These are phyloP conservation scores for Silurus aristotelis DNA, from an alignment of 2,797 vertebrate genomes.

Conservation along the genomic window DNA sequence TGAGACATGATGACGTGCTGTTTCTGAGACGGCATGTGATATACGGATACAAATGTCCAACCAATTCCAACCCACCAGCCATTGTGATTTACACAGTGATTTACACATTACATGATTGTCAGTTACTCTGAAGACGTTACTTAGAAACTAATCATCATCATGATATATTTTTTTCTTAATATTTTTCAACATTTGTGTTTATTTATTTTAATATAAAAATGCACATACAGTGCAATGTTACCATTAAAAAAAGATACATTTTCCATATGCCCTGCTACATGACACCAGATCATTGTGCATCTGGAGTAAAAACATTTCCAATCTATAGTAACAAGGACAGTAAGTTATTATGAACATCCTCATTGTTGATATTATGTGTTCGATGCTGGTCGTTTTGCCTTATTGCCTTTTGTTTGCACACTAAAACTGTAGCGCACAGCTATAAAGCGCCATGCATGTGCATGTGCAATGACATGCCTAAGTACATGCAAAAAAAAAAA, in stretches of 20 bases:
- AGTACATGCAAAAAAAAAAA: conserved; percentile 26
- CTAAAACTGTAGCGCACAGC: not conserved
- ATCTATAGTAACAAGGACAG: not conserved
- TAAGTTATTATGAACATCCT: not conserved
- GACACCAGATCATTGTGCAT: not conserved
- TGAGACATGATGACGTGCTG: not conserved
- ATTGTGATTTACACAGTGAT: not conserved
- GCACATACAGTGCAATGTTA: not conserved
- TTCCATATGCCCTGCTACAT: conserved; percentile 20
- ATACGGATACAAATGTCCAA: not conserved
- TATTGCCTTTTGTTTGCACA: not conserved
- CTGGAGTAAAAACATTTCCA: not conserved
- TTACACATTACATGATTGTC: not conserved
- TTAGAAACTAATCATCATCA: not conserved
- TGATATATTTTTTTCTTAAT: not conserved
- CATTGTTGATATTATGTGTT: too few relatives aligned
- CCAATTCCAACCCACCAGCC: not conserved
- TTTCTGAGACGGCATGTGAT: not conserved
- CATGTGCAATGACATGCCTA: not conserved
- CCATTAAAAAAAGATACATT: not conserved
- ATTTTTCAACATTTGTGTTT: not conserved
- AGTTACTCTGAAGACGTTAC: not conserved
- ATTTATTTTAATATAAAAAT: not conserved
- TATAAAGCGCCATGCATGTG: conserved; percentile 3
- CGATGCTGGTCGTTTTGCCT: not conserved